phyloP scores from a whole-genome alignment of 1,140 invertebrate species.

The Vanessa tameamea region DNA sequence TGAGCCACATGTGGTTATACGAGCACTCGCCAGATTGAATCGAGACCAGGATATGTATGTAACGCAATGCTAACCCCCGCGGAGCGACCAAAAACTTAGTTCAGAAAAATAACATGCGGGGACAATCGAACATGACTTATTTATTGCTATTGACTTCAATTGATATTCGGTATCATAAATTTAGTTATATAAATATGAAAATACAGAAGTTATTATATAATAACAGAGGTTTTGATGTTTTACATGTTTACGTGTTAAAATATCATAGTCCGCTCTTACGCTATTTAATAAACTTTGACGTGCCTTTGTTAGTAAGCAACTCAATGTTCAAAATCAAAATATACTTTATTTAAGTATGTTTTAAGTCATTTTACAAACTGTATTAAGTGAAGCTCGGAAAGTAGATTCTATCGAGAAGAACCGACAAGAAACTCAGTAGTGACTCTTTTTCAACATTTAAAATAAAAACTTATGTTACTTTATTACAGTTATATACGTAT shows the following conservation, averaged over 20 bases:
- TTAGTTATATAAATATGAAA: not conserved
- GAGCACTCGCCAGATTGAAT: slow-evolving; percentile 65
- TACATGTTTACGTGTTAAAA: not conserved
- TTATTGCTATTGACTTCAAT: slow-evolving; percentile 28
- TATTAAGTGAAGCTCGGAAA: too few species aligned
- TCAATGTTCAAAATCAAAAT: too few species aligned
- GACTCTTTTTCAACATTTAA: too few species aligned
- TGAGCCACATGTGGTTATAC: slow-evolving; percentile 69
- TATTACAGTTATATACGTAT: too few species aligned
- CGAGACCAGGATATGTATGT: slow-evolving; percentile 61
- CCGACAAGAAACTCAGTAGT: too few species aligned
- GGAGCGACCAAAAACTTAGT: slow-evolving; percentile 51
- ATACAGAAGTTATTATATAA: not conserved
- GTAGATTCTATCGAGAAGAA: too few species aligned
- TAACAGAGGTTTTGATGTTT: not conserved
- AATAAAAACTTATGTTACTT: too few species aligned
- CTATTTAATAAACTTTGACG: too few species aligned
- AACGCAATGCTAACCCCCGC: slow-evolving; percentile 63
- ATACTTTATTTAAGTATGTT: too few species aligned
- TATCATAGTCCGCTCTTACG: too few species aligned
- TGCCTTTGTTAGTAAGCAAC: too few species aligned
- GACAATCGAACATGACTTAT: slow-evolving; percentile 36
- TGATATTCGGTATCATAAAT: slow-evolving; percentile 8
- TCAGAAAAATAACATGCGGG: slow-evolving; percentile 39
- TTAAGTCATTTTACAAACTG: too few species aligned